Evolutionary conservation across 2,888 invertebrate genomes (phyloP), one percentile per base, ranked within the genome.

Genomic region (Limenitis camilla): DNA sequence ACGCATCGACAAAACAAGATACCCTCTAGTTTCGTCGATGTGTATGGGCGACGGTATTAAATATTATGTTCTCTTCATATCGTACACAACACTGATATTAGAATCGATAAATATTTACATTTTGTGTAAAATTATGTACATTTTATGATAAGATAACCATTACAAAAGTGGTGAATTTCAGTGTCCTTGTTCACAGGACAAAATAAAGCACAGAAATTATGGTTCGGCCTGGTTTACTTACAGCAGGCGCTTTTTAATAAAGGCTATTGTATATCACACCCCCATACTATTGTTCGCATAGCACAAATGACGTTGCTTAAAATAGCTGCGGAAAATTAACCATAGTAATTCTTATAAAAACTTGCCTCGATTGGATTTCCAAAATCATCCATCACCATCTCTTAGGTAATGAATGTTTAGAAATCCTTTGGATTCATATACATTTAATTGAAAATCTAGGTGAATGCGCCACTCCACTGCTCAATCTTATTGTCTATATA

Each of bases 161-260:
- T 38, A 28, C 2, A 9, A 39, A 4, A 69, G 67, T 63, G 70
- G 10, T 6, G 33, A 40, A 44, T 33, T 40, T 11, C 10, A 11
- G 32, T 39, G 42, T 49, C 39, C 31, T 45, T 49, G 47, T 40
- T 36, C 42, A 52, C 46, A 57, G 52, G 49, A 57, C 53, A 42
- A 44, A 49, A 55, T 43, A 49, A 46, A 39, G 47, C 52, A 57
- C 52, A 55, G 49, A 57, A 57, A 55, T 57, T 52, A 57, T 52
- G 49, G 52, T 49, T 49, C 57, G 57, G 46, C 57, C 57, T 57
- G 55, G 57, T 57, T 57, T 57, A 57, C 55, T 57, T 57, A 57
- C 49, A 46, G 46, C 35, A 44, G 57, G 55, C 55, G 52, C 52
- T 48, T 49, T 57, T 57, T 57, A 57, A 49, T 57, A 57, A 57